Evolutionary conservation across 2,797 vertebrate genomes (phyloP), one percentile per base, ranked within the genome.

Genomic region (Cossypha niveicapilla): DNA sequence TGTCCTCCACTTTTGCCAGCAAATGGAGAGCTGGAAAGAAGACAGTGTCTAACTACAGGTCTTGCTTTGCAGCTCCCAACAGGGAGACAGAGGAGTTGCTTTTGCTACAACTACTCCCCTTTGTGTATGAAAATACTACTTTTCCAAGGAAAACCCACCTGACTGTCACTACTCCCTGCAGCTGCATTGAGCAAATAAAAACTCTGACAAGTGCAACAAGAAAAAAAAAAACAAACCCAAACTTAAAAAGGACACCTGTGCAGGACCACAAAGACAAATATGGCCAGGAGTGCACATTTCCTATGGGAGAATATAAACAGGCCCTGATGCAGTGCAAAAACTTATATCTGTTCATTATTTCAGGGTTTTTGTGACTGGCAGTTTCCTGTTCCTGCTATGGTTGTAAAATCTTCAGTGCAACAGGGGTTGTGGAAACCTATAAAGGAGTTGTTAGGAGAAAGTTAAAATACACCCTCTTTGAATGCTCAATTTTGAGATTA

Each of bases 1-100:
- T 92, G 56, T 88, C 66, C 79, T 67, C 70, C 67, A 70, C 83
- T 93, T 87, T 82, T 92, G 83, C 78, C 86, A 96, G 81, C 72
- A 90, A 84, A 73, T 2, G 12, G 63, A 90, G 51, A 88, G 48
- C 63, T 83, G 56, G 84, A 88, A 93, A 85, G 56, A 57, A 53
- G 73, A 41, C 23, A 15, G 88, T 0, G 10, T 32, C 34, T 79
- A 65, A 68, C 76, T 82, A 60, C 75, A 25, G 63, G n/a, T 67
- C 89, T 88, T 81, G 75, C 61, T 77, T 81, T 76, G 61, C 83
- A 72, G 79, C 51, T 94, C 83, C 86, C 85, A 83, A 76, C 18
- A 63, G 75, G n/a, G 80, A 93, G 62, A 48, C 47, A 53, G 37
- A 88, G 63, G 63, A 87, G 60, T 18, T 79, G 56, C 74, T 71